Conservation (phyloP, 2,888 invertebrate genomes). For the Morinoia aosen region DNA sequence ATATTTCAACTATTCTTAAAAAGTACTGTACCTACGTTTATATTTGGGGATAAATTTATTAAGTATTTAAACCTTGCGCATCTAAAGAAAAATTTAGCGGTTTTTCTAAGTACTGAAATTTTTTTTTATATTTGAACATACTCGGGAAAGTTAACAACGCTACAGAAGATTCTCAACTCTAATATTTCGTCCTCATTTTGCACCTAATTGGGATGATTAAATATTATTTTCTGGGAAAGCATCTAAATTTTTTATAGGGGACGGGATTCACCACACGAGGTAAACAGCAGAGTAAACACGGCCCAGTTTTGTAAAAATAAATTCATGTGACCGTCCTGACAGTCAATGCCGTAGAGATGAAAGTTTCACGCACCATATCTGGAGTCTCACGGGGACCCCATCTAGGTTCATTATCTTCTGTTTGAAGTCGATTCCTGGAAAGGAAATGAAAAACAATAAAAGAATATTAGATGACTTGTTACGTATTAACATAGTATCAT, state of each 20-base stretch:
- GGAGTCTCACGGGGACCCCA: conserved; percentile 86
- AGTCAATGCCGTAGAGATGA: background rate
- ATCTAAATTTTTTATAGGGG: background rate
- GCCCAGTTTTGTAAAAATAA: background rate
- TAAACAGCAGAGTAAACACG: background rate
- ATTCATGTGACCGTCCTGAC: background rate
- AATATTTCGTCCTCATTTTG: too few relatives aligned
- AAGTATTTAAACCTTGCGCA: too few relatives aligned
- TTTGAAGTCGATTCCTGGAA: conserved; percentile 88
- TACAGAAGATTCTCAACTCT: too few relatives aligned
- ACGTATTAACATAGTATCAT: background rate
- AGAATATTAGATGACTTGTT: background rate
- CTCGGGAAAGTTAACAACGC: too few relatives aligned
- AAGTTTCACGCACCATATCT: conserved; percentile 75
- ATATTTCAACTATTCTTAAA: too few relatives aligned
- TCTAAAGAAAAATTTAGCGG: too few relatives aligned
- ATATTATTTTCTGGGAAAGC: background rate
- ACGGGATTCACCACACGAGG: background rate
- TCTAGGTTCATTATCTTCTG: conserved; percentile 90
- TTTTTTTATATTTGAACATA: too few relatives aligned
- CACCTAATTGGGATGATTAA: background rate
- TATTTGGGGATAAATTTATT: too few relatives aligned
- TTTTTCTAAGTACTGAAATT: too few relatives aligned
- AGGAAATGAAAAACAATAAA: conserved; percentile 64
- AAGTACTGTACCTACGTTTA: too few relatives aligned